Evolutionary conservation across 2,888 invertebrate species (phyloP).

Genomic region (Cheilosia urbana): DNA sequence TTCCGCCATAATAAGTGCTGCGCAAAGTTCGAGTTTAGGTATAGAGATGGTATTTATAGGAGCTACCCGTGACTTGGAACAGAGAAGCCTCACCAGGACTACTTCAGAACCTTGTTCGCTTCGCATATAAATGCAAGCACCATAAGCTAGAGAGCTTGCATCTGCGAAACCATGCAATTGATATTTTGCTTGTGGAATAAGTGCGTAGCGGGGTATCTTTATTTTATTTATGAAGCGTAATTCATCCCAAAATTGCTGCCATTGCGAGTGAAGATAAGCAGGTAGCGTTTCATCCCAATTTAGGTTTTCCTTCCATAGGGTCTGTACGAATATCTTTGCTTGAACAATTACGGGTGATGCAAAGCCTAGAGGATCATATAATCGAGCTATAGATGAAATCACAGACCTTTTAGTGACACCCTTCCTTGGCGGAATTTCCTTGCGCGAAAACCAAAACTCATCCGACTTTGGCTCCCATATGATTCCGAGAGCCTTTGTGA

Average conservation of each 20-base stretch:
- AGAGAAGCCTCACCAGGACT: not conserved
- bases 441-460: not conserved
- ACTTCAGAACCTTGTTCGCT: no score
- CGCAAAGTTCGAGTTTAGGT: slow-evolving; percentile 7
- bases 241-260: slow-evolving; percentile 8
- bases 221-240: not conserved
- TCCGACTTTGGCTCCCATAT: slow-evolving; percentile 5
- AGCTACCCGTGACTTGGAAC: not conserved
- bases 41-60: not conserved
- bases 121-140: not conserved
- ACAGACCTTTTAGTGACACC: not conserved
- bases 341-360: not conserved
- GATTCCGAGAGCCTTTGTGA: slow-evolving; percentile 27
- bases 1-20: not conserved
- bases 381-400: not conserved
- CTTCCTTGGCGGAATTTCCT: not conserved
- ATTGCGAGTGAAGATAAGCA: not conserved
- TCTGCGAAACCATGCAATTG: slow-evolving; percentile 9
- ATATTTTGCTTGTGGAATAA: not conserved
- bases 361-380: slow-evolving; percentile 22
- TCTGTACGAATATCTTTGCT: slow-evolving; percentile 9
- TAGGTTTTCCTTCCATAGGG: not conserved
- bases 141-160: not conserved
- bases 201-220: not conserved
- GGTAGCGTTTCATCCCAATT: slow-evolving; percentile 10